These are phyloP conservation scores for Gallinago jamesoni DNA, from an alignment of 2,113 vertebrate genomes.

Conservation along the genomic window DNA sequence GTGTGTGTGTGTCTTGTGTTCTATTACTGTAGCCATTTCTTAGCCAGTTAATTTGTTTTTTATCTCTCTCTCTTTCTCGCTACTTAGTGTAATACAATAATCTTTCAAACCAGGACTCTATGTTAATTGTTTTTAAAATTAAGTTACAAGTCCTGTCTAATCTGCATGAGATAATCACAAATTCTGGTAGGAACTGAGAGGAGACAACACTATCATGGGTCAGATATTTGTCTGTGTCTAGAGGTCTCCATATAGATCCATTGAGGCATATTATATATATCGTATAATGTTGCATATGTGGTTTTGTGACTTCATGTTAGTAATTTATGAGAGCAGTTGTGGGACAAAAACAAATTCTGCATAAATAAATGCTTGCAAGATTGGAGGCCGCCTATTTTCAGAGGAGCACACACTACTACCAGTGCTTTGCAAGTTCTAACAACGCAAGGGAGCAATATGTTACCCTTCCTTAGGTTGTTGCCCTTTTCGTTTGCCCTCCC, in stretches of 20 bases:
- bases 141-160: background rate
- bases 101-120: background rate
- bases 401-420: background rate
- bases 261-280: background rate
- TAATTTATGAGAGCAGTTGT: background rate
- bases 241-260: background rate
- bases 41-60: background rate
- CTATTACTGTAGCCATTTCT: background rate
- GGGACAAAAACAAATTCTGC: background rate
- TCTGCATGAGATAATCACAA: background rate
- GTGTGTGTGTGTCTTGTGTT: background rate
- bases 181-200: background rate
- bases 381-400: background rate
- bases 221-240: background rate
- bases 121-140: background rate
- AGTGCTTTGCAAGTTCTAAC: background rate
- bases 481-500: background rate
- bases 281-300: background rate
- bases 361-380: background rate
- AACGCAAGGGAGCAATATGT: rapidly evolving
- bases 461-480: background rate
- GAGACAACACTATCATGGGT: background rate
- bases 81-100: background rate
- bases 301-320: background rate
- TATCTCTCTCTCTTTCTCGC: too few relatives aligned